Percentiles rank a stretch among this genome's conserved stretches.
phyloP scores from a whole-genome alignment of 1,140 invertebrate genomes.

The Caerostris darwini region DNA sequence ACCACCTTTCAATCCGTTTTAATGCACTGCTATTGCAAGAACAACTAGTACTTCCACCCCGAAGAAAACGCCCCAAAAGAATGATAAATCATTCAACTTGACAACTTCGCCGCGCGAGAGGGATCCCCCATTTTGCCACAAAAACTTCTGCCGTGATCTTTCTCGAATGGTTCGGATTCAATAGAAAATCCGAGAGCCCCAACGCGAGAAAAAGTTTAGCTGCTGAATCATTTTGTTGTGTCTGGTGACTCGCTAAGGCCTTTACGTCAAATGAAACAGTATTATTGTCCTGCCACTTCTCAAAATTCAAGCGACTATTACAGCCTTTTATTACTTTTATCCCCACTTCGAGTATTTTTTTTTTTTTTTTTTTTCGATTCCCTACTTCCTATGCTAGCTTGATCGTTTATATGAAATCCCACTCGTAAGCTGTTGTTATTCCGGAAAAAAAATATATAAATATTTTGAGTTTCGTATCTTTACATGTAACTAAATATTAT shows the following conservation, averaged over 20 bases:
- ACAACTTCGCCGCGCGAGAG: constrained; percentile 30
- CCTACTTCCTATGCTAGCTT: neutral
- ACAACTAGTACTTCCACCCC: neutral
- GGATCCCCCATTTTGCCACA: neutral
- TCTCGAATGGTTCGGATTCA: constrained; percentile 44
- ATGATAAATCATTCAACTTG: constrained; percentile 74
- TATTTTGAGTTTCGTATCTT: neutral
- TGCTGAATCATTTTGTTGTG: constrained; percentile 62
- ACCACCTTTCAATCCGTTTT: constrained; percentile 48
- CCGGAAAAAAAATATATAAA: neutral
- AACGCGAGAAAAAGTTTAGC: constrained; percentile 52
- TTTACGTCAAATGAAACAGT: constrained; percentile 63
- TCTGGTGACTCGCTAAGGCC: constrained; percentile 45
- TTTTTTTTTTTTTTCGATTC: neutral
- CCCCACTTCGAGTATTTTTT: constrained; percentile 1
- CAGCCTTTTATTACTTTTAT: constrained; percentile 36
- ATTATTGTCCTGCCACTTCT: constrained; percentile 54
- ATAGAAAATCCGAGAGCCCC: constrained; percentile 23
- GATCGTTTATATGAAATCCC: neutral
- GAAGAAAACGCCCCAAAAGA: constrained; percentile 18
- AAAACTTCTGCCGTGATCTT: constrained; percentile 45
- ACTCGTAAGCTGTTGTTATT: neutral
- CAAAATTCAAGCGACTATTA: constrained; percentile 56
- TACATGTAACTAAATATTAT: too few species aligned
- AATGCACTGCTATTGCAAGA: neutral